Base-by-base conservation (phyloP, 1,140 invertebrate species). In the Aphis craccivora region DNA sequence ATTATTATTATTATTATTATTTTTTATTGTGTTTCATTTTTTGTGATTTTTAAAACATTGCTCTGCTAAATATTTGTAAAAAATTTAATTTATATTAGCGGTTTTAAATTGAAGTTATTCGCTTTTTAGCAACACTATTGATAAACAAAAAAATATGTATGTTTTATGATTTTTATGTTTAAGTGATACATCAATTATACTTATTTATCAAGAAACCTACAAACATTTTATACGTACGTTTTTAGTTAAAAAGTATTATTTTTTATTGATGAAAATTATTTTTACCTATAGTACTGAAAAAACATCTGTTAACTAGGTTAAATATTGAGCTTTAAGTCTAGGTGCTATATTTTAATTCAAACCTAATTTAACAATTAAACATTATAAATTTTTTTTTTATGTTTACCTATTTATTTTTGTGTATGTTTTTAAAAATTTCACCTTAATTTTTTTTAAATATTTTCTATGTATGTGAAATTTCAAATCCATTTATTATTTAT, bases 341-440 rank as follows among this genome's bases (percentile, higher is more conserved):
- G 91, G 91, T 93, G 91, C 91, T 93, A 93, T 93, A 93, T 93
- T 92, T 92, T 83, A 92, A 84, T 45, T 91, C 37, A 81, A 45
- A 81, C 35, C 30, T 67, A 67, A 76, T 91, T 60, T 67, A 25
- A 81, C 48, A 86, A 84, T 30, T 93, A 5, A 86, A 91, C 30
- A 48, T 91, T 6, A 76, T 55, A 23, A 48, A 18, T 51, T n/a
- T 18, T 18, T 37, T 92, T 92, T 81, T 53, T 92, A 81, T 48
- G 48, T 60, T 90, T 35, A 35, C 23, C 51, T 67, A 60, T 67
- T 90, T 60, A 90, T 90, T 67, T 90, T 18, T 67, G 43, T 90
- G 37, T 60, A 60, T 43, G 8, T 43, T 90, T 67, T 90, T 67
- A 18, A 37, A 89, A 89, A 35, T 45, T n/a, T 67, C 89, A 90